These are phyloP conservation scores for Thrips palmi DNA, from an alignment of 1,140 invertebrate species.

Conservation along the genomic window DNA sequence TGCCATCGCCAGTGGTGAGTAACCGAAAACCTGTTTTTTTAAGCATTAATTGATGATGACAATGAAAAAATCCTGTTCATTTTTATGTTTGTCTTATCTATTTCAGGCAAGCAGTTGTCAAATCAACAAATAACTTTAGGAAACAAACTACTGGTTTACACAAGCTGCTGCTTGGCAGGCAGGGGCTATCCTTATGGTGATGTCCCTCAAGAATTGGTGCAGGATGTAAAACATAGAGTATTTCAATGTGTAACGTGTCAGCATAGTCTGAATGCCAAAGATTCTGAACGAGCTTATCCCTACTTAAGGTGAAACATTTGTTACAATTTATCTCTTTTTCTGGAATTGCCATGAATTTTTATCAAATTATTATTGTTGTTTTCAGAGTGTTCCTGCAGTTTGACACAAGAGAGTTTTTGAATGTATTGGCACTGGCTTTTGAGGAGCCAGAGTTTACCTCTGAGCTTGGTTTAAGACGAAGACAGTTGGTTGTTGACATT, in stretches of 20 bases:
- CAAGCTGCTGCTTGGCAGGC: slow-evolving; percentile 84
- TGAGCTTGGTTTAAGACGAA: slow-evolving; percentile 49
- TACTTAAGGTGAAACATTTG: slow-evolving; percentile 34
- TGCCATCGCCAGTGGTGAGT: slow-evolving; percentile 20
- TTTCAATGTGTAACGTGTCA: slow-evolving; percentile 21
- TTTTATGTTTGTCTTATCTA: slow-evolving; percentile 9
- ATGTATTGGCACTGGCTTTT: slow-evolving; percentile 75
- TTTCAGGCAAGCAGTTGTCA: slow-evolving; percentile 18
- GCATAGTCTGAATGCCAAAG: slow-evolving; percentile 45
- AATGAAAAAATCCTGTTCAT: neutral
- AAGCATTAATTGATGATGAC: neutral
- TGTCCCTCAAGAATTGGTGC: slow-evolving; percentile 43
- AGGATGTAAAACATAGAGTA: slow-evolving; percentile 57
- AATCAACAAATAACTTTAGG: slow-evolving; percentile 37
- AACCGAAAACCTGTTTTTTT: too few species aligned
- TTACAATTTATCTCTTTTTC: slow-evolving; percentile 3
- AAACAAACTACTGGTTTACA: slow-evolving; percentile 81
- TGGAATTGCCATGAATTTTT: neutral
- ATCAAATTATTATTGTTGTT: slow-evolving; percentile 3
- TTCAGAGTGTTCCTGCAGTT: slow-evolving; percentile 57
- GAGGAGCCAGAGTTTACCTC: slow-evolving; percentile 62
- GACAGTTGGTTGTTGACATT: slow-evolving; percentile 65
- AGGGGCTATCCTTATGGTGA: slow-evolving; percentile 75
- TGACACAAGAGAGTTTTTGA: slow-evolving; percentile 76
- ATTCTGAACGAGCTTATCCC: slow-evolving; percentile 54